These are phyloP conservation scores for Napeogenes inachia DNA, from an alignment of 2,888 invertebrate species.

Conservation along the genomic window DNA sequence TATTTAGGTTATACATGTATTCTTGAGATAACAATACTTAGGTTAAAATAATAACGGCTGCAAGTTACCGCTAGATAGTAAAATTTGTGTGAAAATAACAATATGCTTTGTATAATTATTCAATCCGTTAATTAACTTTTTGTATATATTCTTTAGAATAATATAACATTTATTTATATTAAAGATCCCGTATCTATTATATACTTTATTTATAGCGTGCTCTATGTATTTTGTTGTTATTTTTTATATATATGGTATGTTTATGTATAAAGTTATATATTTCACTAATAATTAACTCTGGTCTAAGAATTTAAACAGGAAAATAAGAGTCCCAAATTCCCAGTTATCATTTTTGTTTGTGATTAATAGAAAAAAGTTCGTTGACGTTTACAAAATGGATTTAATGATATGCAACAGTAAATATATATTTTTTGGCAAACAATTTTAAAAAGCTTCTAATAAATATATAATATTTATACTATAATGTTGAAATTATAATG, in stretches of 20 bases:
- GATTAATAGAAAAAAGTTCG: slow-evolving; percentile 40
- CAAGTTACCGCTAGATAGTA: slow-evolving; percentile 23
- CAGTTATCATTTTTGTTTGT: slow-evolving; percentile 42
- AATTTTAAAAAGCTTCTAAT: too few species aligned
- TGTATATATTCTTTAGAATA: slow-evolving; percentile 16
- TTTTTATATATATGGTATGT: slow-evolving; percentile 1
- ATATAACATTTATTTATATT: slow-evolving; percentile 5
- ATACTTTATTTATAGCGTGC: slow-evolving; percentile 12
- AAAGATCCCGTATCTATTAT: slow-evolving; percentile 1
- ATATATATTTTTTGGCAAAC: too few species aligned
- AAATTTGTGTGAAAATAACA: slow-evolving; percentile 21
- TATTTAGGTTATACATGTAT: slow-evolving; percentile 27
- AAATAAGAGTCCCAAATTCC: slow-evolving; percentile 21
- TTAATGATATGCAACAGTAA: background rate
- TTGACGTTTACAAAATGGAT: slow-evolving; percentile 14
- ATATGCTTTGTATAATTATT: slow-evolving; percentile 9
- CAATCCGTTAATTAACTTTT: slow-evolving; percentile 1
- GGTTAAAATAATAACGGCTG: slow-evolving; percentile 11
- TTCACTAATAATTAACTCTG: slow-evolving; percentile 28
- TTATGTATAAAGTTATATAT: slow-evolving; percentile 14
- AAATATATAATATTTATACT: too few species aligned
- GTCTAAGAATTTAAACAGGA: slow-evolving; percentile 19
- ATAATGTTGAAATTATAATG: background rate
- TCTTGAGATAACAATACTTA: slow-evolving; percentile 13
- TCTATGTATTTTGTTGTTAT: background rate